A percentile compares a stretch with the other conserved stretches of the same genome.
Conservation (phyloP, 1,140 invertebrate species). For the Leucophenga varia region DNA sequence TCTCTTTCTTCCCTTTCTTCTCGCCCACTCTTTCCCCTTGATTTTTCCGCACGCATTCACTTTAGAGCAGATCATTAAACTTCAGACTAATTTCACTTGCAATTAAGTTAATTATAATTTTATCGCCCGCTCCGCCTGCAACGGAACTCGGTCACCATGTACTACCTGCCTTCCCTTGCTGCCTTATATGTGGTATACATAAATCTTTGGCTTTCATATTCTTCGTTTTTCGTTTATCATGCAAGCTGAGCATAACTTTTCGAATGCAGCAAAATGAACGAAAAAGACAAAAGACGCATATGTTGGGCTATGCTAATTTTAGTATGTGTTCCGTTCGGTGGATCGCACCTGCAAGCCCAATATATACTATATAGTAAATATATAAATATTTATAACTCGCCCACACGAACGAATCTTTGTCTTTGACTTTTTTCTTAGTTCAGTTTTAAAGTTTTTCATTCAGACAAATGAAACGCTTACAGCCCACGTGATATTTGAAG, state of each 20-base stretch:
- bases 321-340: too few relatives aligned
- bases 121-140: conserved; percentile 26
- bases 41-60: conserved; percentile 28
- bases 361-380: conserved; percentile 2
- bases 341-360: conserved; percentile 27
- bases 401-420: conserved; percentile 30
- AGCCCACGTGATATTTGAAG: conserved; percentile 26
- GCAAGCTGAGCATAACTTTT: conserved; percentile 30
- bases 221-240: conserved; percentile 12
- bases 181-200: too few relatives aligned
- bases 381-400: conserved; percentile 43
- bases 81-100: conserved; percentile 46
- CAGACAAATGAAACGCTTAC: conserved; percentile 15
- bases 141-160: conserved; percentile 33
- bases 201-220: conserved; percentile 26
- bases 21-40: not conserved
- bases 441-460: too few relatives aligned
- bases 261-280: conserved; percentile 17
- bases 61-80: conserved; percentile 38
- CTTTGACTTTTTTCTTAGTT: too few relatives aligned
- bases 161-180: conserved; percentile 8
- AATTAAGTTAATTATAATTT: conserved; percentile 51
- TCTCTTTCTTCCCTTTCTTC: too few relatives aligned
- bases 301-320: conserved; percentile 32
- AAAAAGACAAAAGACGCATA: too few relatives aligned